phyloP scores from a whole-genome alignment of 2,113 vertebrate species.

The Dicaeum eximium region DNA sequence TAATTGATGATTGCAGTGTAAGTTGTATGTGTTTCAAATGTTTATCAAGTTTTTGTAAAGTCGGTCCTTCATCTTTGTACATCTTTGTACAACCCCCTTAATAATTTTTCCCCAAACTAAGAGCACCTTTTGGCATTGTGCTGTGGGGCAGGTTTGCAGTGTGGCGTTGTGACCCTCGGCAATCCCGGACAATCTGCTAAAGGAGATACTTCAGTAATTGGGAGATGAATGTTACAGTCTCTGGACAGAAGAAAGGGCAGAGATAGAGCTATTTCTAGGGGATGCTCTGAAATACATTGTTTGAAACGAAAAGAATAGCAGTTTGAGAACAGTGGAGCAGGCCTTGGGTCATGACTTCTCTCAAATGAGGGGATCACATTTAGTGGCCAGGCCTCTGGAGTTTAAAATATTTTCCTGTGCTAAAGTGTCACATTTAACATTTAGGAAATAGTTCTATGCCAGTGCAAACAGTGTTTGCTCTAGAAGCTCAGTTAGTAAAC shows the following conservation, averaged over 20 bases:
- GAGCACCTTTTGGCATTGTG: background rate
- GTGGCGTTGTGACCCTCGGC: slow-evolving; percentile 2
- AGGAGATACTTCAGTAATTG: slow-evolving; percentile 37
- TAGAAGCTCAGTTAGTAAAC: slow-evolving; percentile 12
- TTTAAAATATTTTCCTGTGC: slow-evolving; percentile 17
- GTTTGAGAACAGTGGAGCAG: slow-evolving; percentile 49
- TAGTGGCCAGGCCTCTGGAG: slow-evolving; percentile 43
- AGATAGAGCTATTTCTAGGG: slow-evolving; percentile 52
- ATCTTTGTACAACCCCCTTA: slow-evolving; percentile 12
- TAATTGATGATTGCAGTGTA: background rate
- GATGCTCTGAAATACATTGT: slow-evolving; percentile 43
- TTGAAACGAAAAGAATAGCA: slow-evolving; percentile 27
- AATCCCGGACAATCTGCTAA: background rate
- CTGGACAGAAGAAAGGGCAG: slow-evolving; percentile 50
- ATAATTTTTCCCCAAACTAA: background rate
- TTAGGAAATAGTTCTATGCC: background rate
- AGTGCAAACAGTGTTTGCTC: background rate
- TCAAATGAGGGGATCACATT: background rate
- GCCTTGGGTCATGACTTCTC: background rate
- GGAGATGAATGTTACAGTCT: slow-evolving; percentile 36
- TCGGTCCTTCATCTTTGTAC: slow-evolving; percentile 35
- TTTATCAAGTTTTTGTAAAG: slow-evolving; percentile 38
- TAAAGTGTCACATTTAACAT: slow-evolving; percentile 9
- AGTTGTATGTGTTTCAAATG: background rate
- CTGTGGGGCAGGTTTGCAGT: slow-evolving; percentile 40